These are phyloP conservation scores for Macrobrachium rosenbergii DNA, from an alignment of 1,140 invertebrate genomes.

Conservation along the genomic window DNA sequence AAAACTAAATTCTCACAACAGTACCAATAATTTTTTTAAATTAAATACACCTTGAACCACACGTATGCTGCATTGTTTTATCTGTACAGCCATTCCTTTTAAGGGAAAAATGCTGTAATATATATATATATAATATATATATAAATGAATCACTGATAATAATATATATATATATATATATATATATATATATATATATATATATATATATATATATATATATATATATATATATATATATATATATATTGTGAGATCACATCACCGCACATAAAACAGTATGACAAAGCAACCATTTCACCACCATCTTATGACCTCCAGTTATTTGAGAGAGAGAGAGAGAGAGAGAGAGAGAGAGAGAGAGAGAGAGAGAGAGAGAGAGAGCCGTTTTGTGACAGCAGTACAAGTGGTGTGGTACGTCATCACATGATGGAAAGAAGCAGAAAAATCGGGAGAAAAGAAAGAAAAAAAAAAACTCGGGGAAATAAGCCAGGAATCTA, in stretches of 20 bases:
- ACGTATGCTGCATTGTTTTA: no score
- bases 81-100: no score
- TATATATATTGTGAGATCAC: no score
- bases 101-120: no score
- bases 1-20: no score
- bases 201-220: background rate
- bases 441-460: background rate
- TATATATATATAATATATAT: no score
- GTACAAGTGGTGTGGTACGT: background rate
- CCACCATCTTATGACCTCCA: no score
- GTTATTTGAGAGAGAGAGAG: background rate
- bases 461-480: background rate
- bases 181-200: no score
- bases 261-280: background rate
- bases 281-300: background rate
- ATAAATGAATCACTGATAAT: no score
- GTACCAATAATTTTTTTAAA: no score
- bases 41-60: no score
- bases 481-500: constrained; percentile 8
- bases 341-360: background rate
- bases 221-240: background rate
- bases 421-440: background rate
- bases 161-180: no score
- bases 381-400: background rate
- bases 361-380: constrained; percentile 17